Evolutionary conservation across 2,797 vertebrate species (phyloP).

Genomic region (Manis pentadactyla): DNA sequence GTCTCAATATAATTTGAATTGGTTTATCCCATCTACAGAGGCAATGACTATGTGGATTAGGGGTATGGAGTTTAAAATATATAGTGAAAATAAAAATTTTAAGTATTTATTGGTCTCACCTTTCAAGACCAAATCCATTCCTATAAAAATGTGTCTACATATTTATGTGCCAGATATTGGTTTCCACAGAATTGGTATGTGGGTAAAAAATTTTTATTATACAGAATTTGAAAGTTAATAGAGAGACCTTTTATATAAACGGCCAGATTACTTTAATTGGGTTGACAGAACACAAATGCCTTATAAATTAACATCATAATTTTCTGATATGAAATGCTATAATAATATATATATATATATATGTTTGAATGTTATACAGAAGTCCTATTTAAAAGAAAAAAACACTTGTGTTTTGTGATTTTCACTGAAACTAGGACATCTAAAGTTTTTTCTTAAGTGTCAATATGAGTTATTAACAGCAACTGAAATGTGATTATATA

Average conservation of each 20-base stretch:
- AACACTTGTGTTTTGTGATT: neutral
- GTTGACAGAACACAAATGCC: neutral
- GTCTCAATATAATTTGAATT: neutral
- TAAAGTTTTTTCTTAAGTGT: neutral
- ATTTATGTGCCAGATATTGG: neutral
- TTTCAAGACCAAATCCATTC: slow-evolving; percentile 6
- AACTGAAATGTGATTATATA: neutral
- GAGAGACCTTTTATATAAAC: neutral
- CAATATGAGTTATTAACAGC: neutral
- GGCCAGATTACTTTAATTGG: neutral
- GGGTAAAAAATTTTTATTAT: neutral
- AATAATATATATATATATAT: too few relatives aligned
- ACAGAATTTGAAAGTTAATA: neutral
- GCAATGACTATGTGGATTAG: neutral
- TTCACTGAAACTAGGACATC: slow-evolving; percentile 7
- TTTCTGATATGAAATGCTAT: slow-evolving; percentile 4
- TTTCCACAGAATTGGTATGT: neutral
- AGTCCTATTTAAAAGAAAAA: neutral
- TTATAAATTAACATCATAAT: slow-evolving; percentile 15
- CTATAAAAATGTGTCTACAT: neutral
- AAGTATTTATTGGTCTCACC: neutral
- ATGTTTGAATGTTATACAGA: neutral
- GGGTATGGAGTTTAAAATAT: neutral
- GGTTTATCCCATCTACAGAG: neutral
- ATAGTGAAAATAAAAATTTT: neutral